A percentile compares a stretch with the other conserved stretches of the same genome.
Evolutionary conservation across 1,140 invertebrate genomes (phyloP).

Genomic region (Chrysomallon squamiferum): DNA sequence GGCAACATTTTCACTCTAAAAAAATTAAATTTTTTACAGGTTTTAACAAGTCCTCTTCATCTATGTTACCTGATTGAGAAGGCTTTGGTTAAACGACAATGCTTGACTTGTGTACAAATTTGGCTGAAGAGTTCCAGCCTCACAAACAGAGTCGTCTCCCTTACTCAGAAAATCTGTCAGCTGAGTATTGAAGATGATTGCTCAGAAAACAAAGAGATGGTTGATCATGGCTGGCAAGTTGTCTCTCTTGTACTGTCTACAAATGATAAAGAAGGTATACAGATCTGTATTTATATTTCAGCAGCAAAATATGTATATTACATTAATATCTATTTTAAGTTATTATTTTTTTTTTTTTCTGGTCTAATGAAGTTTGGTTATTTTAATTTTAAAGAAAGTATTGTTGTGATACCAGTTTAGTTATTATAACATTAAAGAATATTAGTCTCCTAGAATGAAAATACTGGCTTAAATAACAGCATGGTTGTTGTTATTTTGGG

Average conservation of each 20-base stretch:
- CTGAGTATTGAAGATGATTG: constrained; percentile 11
- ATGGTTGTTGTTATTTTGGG: no score
- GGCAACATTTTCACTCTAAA: no score
- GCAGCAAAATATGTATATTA: no score
- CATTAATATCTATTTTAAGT: no score
- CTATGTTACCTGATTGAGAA: constrained; percentile 35
- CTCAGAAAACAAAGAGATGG: constrained; percentile 9
- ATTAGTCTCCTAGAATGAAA: no score
- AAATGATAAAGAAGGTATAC: constrained; percentile 23
- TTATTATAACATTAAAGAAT: no score
- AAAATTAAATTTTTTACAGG: constrained; percentile 31
- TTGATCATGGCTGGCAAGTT: constrained; percentile 24
- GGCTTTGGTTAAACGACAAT: constrained; percentile 17
- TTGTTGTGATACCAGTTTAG: no score
- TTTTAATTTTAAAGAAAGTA: no score
- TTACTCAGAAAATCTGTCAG: constrained; percentile 35
- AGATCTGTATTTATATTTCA: no score
- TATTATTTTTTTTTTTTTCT: no score
- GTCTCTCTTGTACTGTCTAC: constrained; percentile 40
- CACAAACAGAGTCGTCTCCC: constrained; percentile 28
- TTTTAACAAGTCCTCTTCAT: constrained; percentile 13
- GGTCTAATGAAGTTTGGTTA: no score
- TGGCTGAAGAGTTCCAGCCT: constrained; percentile 41
- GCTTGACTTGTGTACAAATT: constrained; percentile 14
- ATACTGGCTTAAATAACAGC: no score